Evolutionary conservation across 2,888 invertebrate species (phyloP).

Genomic region (Euproctis similis): DNA sequence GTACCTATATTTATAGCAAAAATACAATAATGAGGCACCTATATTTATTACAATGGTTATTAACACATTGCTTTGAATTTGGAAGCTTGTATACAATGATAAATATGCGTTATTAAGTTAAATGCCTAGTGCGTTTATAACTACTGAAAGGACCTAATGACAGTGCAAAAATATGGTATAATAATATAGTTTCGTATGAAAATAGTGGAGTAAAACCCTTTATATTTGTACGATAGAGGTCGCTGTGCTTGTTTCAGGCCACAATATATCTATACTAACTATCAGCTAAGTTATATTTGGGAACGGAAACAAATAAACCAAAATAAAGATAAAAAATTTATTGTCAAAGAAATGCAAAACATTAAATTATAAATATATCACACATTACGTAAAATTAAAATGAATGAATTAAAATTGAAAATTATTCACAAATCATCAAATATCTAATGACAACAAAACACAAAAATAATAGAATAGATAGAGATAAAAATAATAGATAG

Average conservation of each 20-base stretch:
- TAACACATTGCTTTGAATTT: no score
- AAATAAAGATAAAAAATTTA: conserved; percentile 18
- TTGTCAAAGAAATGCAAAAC: conserved; percentile 22
- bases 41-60: no score
- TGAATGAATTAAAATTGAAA: conserved; percentile 16
- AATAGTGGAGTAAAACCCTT: conserved; percentile 43
- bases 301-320: conserved; percentile 8
- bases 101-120: no score
- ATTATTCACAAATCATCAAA: conserved; percentile 24
- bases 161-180: conserved; percentile 67
- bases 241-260: conserved; percentile 42
- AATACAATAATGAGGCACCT: no score
- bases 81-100: no score
- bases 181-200: conserved; percentile 53
- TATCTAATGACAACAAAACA: no score
- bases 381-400: conserved; percentile 17
- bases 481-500: no score
- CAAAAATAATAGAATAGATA: conserved; percentile 25
- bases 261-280: conserved; percentile 24
- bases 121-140: no score
- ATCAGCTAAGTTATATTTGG: background rate
- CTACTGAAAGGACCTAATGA: no score
- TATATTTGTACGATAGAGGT: conserved; percentile 56
- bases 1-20: no score
- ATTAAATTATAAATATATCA: conserved; percentile 15